Evolutionary conservation across 2,113 vertebrate species (phyloP).

Genomic region (Delphinus delphis): DNA sequence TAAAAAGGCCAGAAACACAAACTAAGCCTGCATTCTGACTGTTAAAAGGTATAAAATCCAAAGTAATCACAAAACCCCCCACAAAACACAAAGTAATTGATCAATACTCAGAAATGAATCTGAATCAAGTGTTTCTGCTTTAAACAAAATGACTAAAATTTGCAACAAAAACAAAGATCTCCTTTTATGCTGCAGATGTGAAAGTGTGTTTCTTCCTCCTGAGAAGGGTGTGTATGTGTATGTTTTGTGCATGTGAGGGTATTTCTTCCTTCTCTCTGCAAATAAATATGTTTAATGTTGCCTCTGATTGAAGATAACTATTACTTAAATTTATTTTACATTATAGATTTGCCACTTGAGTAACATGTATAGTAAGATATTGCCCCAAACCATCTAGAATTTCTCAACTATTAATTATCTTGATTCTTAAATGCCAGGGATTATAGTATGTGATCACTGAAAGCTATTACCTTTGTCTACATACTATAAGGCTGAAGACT

Average conservation of each 20-base stretch:
- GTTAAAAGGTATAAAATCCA: neutral
- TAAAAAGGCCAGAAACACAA: neutral
- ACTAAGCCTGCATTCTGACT: neutral
- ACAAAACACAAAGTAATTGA: neutral
- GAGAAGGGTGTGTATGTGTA: neutral
- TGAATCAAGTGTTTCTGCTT: neutral
- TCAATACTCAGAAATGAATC: neutral
- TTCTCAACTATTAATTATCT: constrained; percentile 34
- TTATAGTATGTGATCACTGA: neutral
- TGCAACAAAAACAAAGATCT: neutral
- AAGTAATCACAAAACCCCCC: neutral
- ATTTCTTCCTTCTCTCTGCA: neutral
- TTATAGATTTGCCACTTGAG: constrained; percentile 14
- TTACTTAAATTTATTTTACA: constrained; percentile 23
- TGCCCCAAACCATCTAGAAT: neutral
- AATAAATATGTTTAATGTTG: neutral
- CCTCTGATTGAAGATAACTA: neutral
- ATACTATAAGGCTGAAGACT: neutral
- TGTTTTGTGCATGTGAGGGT: neutral
- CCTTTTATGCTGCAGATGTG: neutral
- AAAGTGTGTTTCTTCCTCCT: neutral
- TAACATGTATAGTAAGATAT: neutral
- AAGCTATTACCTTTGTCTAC: neutral
- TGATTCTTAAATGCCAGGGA: neutral
- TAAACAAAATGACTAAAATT: neutral